Base-by-base conservation (phyloP, 2,113 vertebrate genomes). In the Aramus guarauna region DNA sequence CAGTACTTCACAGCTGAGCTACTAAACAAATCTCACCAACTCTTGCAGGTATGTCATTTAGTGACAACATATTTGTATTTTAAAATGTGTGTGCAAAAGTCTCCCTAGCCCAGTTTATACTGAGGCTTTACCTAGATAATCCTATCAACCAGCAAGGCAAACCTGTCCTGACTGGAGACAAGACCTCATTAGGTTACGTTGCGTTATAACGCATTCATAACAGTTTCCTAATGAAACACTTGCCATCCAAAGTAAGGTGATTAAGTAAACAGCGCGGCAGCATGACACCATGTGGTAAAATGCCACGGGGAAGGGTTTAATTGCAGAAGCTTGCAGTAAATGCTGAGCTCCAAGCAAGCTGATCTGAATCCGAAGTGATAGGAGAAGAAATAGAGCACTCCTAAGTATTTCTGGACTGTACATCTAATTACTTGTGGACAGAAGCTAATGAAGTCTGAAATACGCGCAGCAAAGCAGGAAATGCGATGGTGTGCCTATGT, bases 261-360 rank as follows among this genome's bases (percentile, higher is more conserved):
- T 97, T 88, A 89, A 92, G 91, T 73, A 87, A 91, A 75, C 88
- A 82, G 75, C 0, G 6, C 55, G 93, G 39, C 92, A 88, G 95
- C 68, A 26, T 80, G 80, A 92, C 86, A 95, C 47, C 90, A 59
- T 90, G 94, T 79, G 93, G 62, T 91, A 92, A 91, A 92, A 92
- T 75, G 89, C 95, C 85, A 69, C 3, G 45, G 59, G 80, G 75
- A 72, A 78, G 73, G 89, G 72, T 73, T 95, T 91, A 95, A 96
- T 72, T 96, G 96, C 88, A 88, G 59, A 93, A 80, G 52, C 74
- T 87, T 68, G 75, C 77, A 50, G 88, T 94, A 82, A 88, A 72
- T 50, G 24, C 94, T 12, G 5, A 74, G 88, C 85, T 90, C 58
- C 78, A 41, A 62, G 87, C 1, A 3, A 85, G 63, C 91, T 95